Base-by-base conservation (phyloP, 2,797 vertebrate genomes). In the Nyctalus aviator region DNA sequence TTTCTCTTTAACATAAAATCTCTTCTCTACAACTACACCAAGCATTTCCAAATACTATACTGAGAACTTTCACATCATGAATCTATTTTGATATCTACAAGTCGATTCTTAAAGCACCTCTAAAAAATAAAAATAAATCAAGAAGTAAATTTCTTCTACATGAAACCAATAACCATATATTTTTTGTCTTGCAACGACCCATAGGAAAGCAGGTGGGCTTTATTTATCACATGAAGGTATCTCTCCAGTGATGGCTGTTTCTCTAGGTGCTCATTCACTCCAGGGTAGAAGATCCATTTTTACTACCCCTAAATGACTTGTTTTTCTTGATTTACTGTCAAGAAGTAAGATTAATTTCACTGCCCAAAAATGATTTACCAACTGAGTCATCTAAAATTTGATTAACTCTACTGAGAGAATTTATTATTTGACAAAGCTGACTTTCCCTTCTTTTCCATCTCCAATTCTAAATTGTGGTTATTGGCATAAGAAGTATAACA, bases 341-440 rank as follows among this genome's bases (percentile, higher is more conserved):
- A 93, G 53, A 84, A 62, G 87, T 59, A 69, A 78, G 18, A 48
- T 25, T 90, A 50, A 88, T 55, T 68, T 68, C 46, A 6, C 32
- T 88, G 23, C 35, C 23, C 50, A 69, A n/a, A 41, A 82, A 62
- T 57, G 35, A 84, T 64, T 78, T 78, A 75, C 1, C 41, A 68
- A n/a, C 46, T 59, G n/a, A 68, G 59, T 25, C 41, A 77, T 59
- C 35, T 81, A 92, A 95, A 95, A 79, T 78, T 81, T 91, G 37
- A 6, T 62, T 50, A 90, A 62, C 5, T 32, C 32, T 20, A 41
- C 11, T 59, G 37, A 21, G 64, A 89, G 12, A 21, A 87, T 50
- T 88, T 88, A 55, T 37, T 87, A 32, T 53, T 87, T 91, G 66
- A 92, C 46, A 88, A 92, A 66, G 20, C 12, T 79, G 44, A 55